Base-by-base conservation (phyloP, 2,888 invertebrate genomes). In the Drosophila incognita region DNA sequence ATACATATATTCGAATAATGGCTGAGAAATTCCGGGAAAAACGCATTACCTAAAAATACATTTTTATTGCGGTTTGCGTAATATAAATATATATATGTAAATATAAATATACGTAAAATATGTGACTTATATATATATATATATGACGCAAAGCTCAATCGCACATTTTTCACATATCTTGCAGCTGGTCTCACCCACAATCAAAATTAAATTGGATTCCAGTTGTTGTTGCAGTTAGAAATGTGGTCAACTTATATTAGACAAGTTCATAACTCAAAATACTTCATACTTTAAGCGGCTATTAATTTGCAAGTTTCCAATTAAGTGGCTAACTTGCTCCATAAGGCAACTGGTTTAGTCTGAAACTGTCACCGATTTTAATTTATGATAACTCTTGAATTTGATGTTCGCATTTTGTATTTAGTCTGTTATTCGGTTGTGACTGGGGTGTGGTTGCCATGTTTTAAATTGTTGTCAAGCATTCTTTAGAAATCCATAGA, bases 301-400 rank as follows among this genome's bases (percentile, higher is more conserved):
- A 84, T 85, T 89, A 85, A 87, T 85, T 84, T 80, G 59, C 76
- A 69, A 76, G 76, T 69, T 87, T 61, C 82, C 87, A 76, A 85
- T 73, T 85, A 69, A 69, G 85, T 54, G 33, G 42, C 64, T 35
- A 62, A 70, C 70, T 40, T 36, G 51, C 61, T 49, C 54, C 31
- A 73, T 46, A 82, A 62, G 83, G 83, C 59, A 79, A 76, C 79
- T 61, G 67, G 74, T 63, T 42, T 61, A 69, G 65, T 54, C 73
- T 65, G 31, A 76, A 81, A 69, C 71, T 89, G 89, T 89, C 89
- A 67, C 63, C 65, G 48, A 57, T 24, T 27, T 57, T 71, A 84
- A 85, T 85, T 85, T 85, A 85, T 81, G 75, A 70, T 62, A 70
- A 69, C 69, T 74, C 59, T 78, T 63, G 72, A 68, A 78, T 64